Evolutionary conservation across 2,113 vertebrate genomes (phyloP).

Genomic region (Boleophthalmus pectinirostris): DNA sequence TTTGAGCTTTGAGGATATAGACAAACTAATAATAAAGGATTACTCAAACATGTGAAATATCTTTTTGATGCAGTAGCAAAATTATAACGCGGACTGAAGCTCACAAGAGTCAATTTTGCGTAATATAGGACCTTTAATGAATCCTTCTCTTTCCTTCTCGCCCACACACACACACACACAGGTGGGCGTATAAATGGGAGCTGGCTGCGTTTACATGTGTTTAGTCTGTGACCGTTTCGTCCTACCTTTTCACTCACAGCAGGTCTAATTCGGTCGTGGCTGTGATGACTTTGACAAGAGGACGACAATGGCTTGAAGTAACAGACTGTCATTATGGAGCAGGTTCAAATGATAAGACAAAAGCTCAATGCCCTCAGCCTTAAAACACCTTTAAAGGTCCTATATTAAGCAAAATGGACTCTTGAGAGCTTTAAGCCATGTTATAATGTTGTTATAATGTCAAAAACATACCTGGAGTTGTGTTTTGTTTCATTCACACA

Average conservation of each 20-base stretch:
- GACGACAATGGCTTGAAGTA: constrained; percentile 26
- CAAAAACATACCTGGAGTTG: too few relatives aligned
- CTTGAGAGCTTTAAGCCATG: too few relatives aligned
- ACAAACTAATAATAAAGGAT: too few relatives aligned
- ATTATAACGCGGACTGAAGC: too few relatives aligned
- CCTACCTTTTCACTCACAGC: constrained; percentile 16
- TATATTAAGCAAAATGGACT: too few relatives aligned
- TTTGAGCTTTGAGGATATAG: too few relatives aligned
- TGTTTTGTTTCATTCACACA: too few relatives aligned
- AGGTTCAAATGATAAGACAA: constrained; percentile 17
- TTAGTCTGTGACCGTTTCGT: constrained; percentile 17
- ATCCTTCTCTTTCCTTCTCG: constrained; percentile 18
- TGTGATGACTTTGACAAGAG: constrained; percentile 18
- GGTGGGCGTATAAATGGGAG: constrained; percentile 65
- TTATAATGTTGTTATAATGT: too few relatives aligned
- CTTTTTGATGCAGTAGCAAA: too few relatives aligned
- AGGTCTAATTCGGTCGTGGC: constrained; percentile 23
- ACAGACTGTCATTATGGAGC: constrained; percentile 1
- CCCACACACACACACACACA: constrained; percentile 60
- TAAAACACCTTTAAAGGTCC: neutral
- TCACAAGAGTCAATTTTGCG: too few relatives aligned
- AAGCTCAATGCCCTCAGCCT: constrained; percentile 25
- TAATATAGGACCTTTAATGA: neutral
- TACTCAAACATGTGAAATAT: too few relatives aligned
- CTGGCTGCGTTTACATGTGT: constrained; percentile 22